A percentile compares a stretch with the other conserved stretches of the same genome.
Conservation (phyloP, 2,113 vertebrate species). For the Anoura caudifer region DNA sequence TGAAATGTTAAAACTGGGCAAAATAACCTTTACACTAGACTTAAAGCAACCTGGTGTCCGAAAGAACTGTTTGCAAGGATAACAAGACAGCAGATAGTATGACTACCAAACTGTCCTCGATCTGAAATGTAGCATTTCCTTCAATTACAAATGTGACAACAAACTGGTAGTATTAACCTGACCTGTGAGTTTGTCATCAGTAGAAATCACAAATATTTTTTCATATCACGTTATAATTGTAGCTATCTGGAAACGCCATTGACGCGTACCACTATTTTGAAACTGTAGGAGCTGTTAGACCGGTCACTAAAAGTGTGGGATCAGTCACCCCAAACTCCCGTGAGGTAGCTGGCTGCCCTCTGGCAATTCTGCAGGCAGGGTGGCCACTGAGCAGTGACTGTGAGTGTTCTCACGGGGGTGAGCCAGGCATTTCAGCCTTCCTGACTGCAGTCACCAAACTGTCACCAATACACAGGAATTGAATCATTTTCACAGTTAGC, state of each 20-base stretch:
- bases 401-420: not conserved
- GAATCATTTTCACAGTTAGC: not conserved
- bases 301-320: not conserved
- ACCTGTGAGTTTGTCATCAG: slow-evolving; percentile 26
- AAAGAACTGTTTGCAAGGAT: not conserved
- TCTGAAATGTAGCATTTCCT: slow-evolving; percentile 12
- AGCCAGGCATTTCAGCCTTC: not conserved
- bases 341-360: accelerated
- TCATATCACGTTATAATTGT: slow-evolving; percentile 20
- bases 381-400: not conserved
- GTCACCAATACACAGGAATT: not conserved
- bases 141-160: not conserved
- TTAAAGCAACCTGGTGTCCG: not conserved
- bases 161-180: not conserved
- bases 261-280: not conserved
- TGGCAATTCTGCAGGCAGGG: accelerated
- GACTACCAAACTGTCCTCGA: not conserved
- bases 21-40: not conserved
- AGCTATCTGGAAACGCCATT: not conserved
- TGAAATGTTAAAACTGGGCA: not conserved
- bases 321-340: not conserved
- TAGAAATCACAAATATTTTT: slow-evolving; percentile 52
- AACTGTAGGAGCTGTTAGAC: not conserved
- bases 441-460: not conserved
- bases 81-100: not conserved